These are phyloP conservation scores for Megaleporinus macrocephalus DNA, from an alignment of 2,113 vertebrate species.

Conservation along the genomic window DNA sequence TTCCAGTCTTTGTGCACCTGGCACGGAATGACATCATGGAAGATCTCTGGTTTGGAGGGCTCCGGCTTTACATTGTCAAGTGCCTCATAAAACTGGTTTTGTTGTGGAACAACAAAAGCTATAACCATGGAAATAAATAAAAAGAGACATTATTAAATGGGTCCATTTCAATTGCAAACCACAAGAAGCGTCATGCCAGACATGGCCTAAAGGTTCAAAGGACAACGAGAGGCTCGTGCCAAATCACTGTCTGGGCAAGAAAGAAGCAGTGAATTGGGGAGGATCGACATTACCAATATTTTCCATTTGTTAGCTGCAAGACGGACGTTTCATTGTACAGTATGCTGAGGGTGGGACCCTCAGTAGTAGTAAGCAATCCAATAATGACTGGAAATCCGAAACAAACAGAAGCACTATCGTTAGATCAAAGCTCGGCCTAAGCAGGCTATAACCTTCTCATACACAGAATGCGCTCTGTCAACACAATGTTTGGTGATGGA, in stretches of 20 bases:
- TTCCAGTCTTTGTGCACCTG: slow-evolving; percentile 69
- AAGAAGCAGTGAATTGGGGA: slow-evolving; percentile 9
- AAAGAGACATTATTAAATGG: slow-evolving; percentile 49
- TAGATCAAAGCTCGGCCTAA: neutral
- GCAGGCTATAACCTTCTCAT: slow-evolving; percentile 12
- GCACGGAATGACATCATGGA: slow-evolving; percentile 71
- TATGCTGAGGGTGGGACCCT: slow-evolving; percentile 62
- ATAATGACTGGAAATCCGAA: slow-evolving; percentile 66
- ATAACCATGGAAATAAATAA: slow-evolving; percentile 70
- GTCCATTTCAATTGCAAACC: slow-evolving; percentile 67
- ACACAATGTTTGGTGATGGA: neutral
- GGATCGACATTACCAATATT: slow-evolving; percentile 66
- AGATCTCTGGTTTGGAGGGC: slow-evolving; percentile 65
- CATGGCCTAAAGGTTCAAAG: slow-evolving; percentile 53
- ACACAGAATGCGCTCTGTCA: slow-evolving; percentile 16
- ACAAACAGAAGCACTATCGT: slow-evolving; percentile 61
- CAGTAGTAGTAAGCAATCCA: slow-evolving; percentile 69
- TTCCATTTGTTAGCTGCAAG: slow-evolving; percentile 73
- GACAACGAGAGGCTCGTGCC: slow-evolving; percentile 12
- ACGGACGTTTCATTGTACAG: slow-evolving; percentile 65
- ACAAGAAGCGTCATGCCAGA: slow-evolving; percentile 65
- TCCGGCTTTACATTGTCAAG: slow-evolving; percentile 67
- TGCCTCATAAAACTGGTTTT: slow-evolving; percentile 67
- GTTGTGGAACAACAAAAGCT: slow-evolving; percentile 73
- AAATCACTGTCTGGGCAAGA: slow-evolving; percentile 6